Conservation (phyloP, 2,797 vertebrate species). For the Chelon labrosus region DNA sequence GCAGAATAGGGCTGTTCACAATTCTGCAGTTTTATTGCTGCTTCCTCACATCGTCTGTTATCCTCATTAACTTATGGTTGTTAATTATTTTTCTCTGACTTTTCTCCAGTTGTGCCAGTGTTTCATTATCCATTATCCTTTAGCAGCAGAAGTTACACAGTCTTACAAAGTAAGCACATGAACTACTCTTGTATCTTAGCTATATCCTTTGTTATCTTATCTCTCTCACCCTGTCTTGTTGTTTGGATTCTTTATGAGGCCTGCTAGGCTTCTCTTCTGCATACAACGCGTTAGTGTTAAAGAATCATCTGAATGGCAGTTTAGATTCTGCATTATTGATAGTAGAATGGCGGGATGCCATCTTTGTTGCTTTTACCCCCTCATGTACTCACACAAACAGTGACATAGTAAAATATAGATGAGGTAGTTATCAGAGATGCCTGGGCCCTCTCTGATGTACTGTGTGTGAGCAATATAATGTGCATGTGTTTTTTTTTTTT, state of each 20-base stretch:
- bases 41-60: too few relatives aligned
- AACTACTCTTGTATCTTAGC: too few relatives aligned
- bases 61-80: too few relatives aligned
- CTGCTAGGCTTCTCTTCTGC: slow-evolving; percentile 4
- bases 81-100: background rate
- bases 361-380: slow-evolving; percentile 42
- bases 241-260: slow-evolving; percentile 12
- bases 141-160: too few relatives aligned
- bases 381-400: slow-evolving; percentile 33
- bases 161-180: background rate
- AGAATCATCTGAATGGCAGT: slow-evolving; percentile 35
- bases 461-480: background rate
- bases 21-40: too few relatives aligned
- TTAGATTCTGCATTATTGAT: slow-evolving; percentile 67
- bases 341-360: slow-evolving; percentile 29
- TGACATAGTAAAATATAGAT: slow-evolving; percentile 72
- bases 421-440: slow-evolving; percentile 67
- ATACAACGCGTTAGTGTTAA: slow-evolving; percentile 14
- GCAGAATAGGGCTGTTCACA: too few relatives aligned
- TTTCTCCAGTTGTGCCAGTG: too few relatives aligned
- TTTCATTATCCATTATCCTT: background rate
- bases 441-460: slow-evolving; percentile 24
- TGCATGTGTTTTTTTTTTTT: background rate
- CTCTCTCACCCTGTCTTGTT: background rate
- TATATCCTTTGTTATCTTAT: background rate